Evolutionary conservation across 1,140 invertebrate genomes (phyloP), one percentile per base, ranked within the genome.

Genomic region (Heliconius nattereri): DNA sequence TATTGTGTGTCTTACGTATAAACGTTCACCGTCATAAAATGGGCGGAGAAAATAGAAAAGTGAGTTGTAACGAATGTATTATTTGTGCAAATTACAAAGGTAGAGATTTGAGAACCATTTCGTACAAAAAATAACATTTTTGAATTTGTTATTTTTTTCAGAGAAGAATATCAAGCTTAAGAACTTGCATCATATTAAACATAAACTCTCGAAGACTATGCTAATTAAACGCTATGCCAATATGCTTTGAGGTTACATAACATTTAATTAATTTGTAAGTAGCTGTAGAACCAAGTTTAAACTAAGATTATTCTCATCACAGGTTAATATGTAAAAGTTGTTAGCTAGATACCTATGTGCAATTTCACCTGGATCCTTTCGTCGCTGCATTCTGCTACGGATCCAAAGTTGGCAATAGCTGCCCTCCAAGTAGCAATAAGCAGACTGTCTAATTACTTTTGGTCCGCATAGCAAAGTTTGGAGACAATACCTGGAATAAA

Each of bases 391-490:
- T 85, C 92, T 95, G 81, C 91, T 92, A 20, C 97, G 95, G 40
- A 97, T 96, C 96, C 96, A 97, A 71, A 95, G 95, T 87, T 98
- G 96, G 89, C 97, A 98, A 81, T 96, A 96, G 78, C 97, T 97
- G 66, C 96, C 97, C 85, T 97, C 96, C 2, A 96, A 95, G 87
- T 98, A 98, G 87, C 98, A 99, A 84, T 97, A 98, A 8, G 98
- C 97, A 5, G 96, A 97, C 90, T 99, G 96, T 81, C 96, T 95
- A 81, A 98, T 95, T 71, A 97, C 96, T 87, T 97, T 96, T 54
- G 95, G 96, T 1, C 96, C 96, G 87, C 98, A 99, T 79, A 97
- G 94, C 20, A 96, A 95, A 19, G 95, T 96, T 85, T 96, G 96
- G 84, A 96, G 96, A 89, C 98, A 98, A 88, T 96, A 96, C 89